Percentiles rank a stretch among this genome's conserved stretches.
Conservation (phyloP, 2,113 vertebrate genomes). For the Myrmecobius fasciatus region DNA sequence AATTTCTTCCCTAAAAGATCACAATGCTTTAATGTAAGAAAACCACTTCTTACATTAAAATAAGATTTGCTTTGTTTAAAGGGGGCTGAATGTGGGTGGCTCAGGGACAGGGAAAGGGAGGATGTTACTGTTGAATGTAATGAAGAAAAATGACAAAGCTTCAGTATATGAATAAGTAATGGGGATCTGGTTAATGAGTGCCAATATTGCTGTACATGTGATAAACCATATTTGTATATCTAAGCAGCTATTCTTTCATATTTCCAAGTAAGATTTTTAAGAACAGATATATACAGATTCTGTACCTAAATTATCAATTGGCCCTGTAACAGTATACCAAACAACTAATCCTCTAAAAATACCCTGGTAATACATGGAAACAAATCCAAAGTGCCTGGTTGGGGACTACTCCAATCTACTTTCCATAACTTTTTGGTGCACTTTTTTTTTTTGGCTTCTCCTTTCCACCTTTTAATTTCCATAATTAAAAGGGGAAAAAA, state of each 20-base stretch:
- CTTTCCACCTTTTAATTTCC: slow-evolving; percentile 10
- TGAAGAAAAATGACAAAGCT: not conserved
- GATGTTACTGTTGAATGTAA: not conserved
- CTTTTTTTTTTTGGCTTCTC: slow-evolving; percentile 25
- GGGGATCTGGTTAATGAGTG: not conserved
- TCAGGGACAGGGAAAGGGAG: not conserved
- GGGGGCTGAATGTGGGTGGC: not conserved
- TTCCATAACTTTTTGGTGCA: slow-evolving; percentile 50
- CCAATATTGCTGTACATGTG: not conserved
- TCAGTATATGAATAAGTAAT: not conserved
- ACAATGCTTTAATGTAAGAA: not conserved
- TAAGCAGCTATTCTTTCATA: not conserved
- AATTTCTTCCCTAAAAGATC: not conserved
- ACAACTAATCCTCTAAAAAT: slow-evolving; percentile 17
- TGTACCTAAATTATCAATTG: not conserved
- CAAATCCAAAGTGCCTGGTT: slow-evolving; percentile 19
- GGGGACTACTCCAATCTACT: slow-evolving; percentile 56
- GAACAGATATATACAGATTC: not conserved
- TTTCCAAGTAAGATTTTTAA: not conserved
- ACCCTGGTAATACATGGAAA: slow-evolving; percentile 39
- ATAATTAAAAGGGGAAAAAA: slow-evolving; percentile 26
- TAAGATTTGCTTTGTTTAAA: not conserved
- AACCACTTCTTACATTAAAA: not conserved
- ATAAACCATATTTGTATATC: not conserved
- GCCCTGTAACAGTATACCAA: not conserved